A percentile compares a stretch with the other conserved stretches of the same genome.
Evolutionary conservation across 37 sponge, comb jelly and placozoan genomes (phyloP).

Genomic region (Beroe forskalii): DNA sequence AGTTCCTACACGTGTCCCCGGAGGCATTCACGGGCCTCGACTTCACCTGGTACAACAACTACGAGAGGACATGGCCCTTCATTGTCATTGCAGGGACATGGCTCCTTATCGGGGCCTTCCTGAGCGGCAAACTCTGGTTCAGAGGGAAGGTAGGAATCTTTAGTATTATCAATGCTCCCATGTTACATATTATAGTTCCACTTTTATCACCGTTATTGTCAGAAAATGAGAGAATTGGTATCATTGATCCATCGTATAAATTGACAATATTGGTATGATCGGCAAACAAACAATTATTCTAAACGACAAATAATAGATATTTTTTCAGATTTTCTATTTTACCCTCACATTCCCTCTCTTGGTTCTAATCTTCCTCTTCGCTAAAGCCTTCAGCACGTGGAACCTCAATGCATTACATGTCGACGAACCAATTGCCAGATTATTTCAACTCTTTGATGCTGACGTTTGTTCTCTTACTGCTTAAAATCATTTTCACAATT

Average conservation of each 20-base stretch:
- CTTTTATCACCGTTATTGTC: too few species aligned
- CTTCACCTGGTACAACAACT: constrained; percentile 16
- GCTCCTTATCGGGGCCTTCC: constrained; percentile 37
- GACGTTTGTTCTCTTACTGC: too few species aligned
- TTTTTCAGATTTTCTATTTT: constrained; percentile 27
- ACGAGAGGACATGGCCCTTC: constrained; percentile 25
- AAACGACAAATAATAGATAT: too few species aligned
- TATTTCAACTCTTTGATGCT: not conserved
- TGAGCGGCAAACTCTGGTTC: constrained; percentile 40
- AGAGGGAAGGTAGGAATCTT: constrained; percentile 45
- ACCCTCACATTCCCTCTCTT: constrained; percentile 6
- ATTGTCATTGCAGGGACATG: constrained; percentile 21
- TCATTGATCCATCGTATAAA: too few species aligned
- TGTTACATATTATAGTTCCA: too few species aligned
- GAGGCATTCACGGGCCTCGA: not conserved
- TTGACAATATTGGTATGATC: too few species aligned
- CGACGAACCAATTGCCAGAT: constrained; percentile 27
- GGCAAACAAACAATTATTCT: too few species aligned
- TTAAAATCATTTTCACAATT: too few species aligned
- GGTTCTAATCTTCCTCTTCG: not conserved
- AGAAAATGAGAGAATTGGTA: too few species aligned
- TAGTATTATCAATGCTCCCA: too few species aligned
- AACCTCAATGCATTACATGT: constrained; percentile 2
- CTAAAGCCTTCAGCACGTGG: constrained; percentile 44
- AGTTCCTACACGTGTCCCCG: constrained; percentile 35